Conservation (phyloP, 37 sponge, comb jelly and placozoan species). For the Crambe crambe region DNA sequence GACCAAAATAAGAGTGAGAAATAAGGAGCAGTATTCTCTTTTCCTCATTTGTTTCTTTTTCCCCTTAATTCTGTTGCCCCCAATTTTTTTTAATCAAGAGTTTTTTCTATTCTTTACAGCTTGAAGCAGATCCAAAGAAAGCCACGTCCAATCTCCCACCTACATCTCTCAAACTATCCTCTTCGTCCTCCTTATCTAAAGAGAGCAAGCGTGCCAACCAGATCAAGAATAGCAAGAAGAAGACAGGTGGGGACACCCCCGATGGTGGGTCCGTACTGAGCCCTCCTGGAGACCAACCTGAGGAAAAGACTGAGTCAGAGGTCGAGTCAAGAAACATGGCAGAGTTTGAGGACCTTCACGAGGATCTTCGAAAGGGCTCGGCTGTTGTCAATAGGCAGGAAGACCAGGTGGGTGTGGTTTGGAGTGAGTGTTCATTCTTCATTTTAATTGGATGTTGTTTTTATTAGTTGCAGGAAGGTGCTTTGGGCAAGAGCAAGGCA, state of each 20-base stretch:
- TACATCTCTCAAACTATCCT: not conserved
- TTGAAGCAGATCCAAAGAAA: not conserved
- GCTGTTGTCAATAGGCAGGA: slow-evolving; percentile 15
- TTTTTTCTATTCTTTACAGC: not conserved
- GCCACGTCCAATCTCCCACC: not conserved
- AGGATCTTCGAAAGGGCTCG: slow-evolving; percentile 19
- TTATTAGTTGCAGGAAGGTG: not conserved
- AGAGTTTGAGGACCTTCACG: slow-evolving; percentile 21
- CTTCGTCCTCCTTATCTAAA: not conserved
- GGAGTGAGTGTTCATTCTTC: not conserved
- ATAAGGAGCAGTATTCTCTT: not conserved
- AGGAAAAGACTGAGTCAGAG: not conserved
- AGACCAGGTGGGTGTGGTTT: slow-evolving; percentile 2
- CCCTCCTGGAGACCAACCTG: not conserved
- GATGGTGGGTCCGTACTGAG: not conserved
- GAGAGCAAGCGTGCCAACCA: slow-evolving; percentile 2
- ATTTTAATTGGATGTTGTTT: not conserved
- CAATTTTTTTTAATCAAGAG: too few relatives aligned
- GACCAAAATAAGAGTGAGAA: slow-evolving; percentile 28
- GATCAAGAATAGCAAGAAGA: not conserved
- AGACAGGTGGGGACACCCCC: not conserved
- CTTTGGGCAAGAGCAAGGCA: not conserved
- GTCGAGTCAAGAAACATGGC: not conserved
- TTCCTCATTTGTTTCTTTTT: too few relatives aligned
- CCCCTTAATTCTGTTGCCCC: too few relatives aligned